Evolutionary conservation across 2,797 vertebrate species (phyloP), one percentile per base, ranked within the genome.

Genomic region (Darevskia nairensis): DNA sequence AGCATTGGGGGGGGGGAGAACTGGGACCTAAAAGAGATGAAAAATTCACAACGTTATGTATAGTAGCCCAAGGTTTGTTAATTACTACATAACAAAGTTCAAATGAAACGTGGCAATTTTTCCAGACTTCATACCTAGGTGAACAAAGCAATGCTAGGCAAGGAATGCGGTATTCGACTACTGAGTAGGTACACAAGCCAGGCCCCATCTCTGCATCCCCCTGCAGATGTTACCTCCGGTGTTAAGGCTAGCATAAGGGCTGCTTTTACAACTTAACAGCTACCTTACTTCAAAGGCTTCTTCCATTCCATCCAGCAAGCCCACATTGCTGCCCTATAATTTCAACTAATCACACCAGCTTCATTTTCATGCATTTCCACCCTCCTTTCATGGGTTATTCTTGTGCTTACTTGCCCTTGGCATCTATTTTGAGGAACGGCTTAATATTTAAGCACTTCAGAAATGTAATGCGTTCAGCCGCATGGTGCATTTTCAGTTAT

Each of bases 261-360:
- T 85, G 83, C 72, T 88, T 90, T 88, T 88, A 90, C 74, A 88
- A 71, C 13, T 82, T 82, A 85, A 88, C 86, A 77, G 72, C 89
- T 85, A 88, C 35, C 74, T 88, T 82, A 78, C 77, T 90, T 90
- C 89, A 90, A 85, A 88, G 86, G 59, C 32, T 84, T 69, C 82
- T 88, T 82, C 61, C 78, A 69, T 78, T 88, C 78, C 78, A 88
- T 64, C 83, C 83, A 78, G n/a, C 64, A 64, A 72, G 64, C 86
- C 83, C 86, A 86, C 27, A n/a, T 21, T 69, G 72, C 72, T 72
- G 83, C 79, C 82, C 83, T 88, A 46, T 85, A 82, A 85, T 88
- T 85, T 64, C 82, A 88, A 85, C 25, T 82, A 90, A 88, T 82
- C 71, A 82, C 15, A 85, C 61, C 78, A 82, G 79, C 79, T 85